phyloP scores from a whole-genome alignment of 2,888 invertebrate genomes.

The Plebejus melissa region DNA sequence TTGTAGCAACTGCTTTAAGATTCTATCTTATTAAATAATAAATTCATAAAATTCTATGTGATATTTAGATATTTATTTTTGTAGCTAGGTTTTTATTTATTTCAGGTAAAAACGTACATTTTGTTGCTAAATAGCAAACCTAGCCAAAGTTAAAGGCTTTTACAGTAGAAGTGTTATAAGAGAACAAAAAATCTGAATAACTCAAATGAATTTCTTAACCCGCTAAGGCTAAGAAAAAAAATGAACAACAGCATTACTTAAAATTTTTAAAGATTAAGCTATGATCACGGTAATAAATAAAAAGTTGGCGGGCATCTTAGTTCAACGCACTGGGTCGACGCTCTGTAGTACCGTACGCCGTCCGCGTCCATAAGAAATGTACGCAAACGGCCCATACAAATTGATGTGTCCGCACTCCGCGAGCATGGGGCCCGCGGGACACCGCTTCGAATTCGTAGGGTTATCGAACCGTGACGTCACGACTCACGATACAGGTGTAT shows the following conservation, averaged over 20 bases:
- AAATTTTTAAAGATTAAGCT: slow-evolving; percentile 39
- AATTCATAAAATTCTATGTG: background rate
- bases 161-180: too few relatives aligned
- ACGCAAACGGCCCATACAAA: slow-evolving; percentile 61
- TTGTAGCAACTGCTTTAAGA: background rate
- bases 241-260: background rate
- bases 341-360: slow-evolving; percentile 68
- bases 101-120: too few relatives aligned
- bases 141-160: too few relatives aligned
- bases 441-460: slow-evolving; percentile 44
- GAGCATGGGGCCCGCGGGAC: slow-evolving; percentile 33
- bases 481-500: slow-evolving; percentile 69
- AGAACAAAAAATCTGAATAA: background rate
- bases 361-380: slow-evolving; percentile 68
- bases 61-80: too few relatives aligned
- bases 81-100: too few relatives aligned
- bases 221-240: background rate
- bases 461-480: slow-evolving; percentile 64
- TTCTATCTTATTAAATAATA: background rate
- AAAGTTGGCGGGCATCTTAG: slow-evolving; percentile 61
- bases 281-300: slow-evolving; percentile 46
- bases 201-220: background rate
- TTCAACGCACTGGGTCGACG: slow-evolving; percentile 74
- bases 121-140: too few relatives aligned
- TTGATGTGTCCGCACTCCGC: slow-evolving; percentile 42